Evolutionary conservation across 1,140 invertebrate species (phyloP).

Genomic region (Apis cerana): DNA sequence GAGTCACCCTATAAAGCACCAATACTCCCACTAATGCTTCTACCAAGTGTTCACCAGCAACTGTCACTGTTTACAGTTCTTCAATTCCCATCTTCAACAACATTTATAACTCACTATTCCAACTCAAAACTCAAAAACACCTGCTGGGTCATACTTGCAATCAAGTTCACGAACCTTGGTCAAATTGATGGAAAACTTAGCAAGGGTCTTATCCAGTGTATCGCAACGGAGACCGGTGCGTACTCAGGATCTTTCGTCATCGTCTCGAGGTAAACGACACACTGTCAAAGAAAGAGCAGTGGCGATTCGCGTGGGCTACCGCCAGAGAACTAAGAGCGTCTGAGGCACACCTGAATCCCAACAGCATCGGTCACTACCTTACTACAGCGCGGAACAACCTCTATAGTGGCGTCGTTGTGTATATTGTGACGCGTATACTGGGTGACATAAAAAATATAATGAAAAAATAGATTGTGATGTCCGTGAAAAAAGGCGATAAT

Average conservation of each 20-base stretch:
- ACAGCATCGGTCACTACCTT: conserved; percentile 65
- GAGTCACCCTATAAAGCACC: too few relatives aligned
- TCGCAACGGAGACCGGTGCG: neutral
- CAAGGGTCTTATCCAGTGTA: neutral
- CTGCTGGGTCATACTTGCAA: neutral
- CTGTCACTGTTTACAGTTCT: conserved; percentile 16
- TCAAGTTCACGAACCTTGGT: conserved; percentile 31
- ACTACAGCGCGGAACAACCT: conserved; percentile 39
- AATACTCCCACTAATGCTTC: too few relatives aligned
- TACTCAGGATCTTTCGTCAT: conserved; percentile 7
- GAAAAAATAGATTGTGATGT: neutral
- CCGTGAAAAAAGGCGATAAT: conserved; percentile 21
- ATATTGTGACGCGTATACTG: conserved; percentile 50
- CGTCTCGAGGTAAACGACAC: conserved; percentile 45
- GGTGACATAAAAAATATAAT: conserved; percentile 28
- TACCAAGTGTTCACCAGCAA: too few relatives aligned
- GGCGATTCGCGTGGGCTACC: conserved; percentile 70
- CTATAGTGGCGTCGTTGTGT: conserved; percentile 53
- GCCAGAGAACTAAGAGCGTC: conserved; percentile 66
- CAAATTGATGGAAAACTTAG: neutral
- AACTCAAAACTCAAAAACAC: neutral
- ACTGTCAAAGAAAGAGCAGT: conserved; percentile 29
- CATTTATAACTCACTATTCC: neutral
- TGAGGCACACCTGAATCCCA: conserved; percentile 62
- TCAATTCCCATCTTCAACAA: neutral